Evolutionary conservation across 2,113 vertebrate genomes (phyloP).

Genomic region (Syngnathus floridae): DNA sequence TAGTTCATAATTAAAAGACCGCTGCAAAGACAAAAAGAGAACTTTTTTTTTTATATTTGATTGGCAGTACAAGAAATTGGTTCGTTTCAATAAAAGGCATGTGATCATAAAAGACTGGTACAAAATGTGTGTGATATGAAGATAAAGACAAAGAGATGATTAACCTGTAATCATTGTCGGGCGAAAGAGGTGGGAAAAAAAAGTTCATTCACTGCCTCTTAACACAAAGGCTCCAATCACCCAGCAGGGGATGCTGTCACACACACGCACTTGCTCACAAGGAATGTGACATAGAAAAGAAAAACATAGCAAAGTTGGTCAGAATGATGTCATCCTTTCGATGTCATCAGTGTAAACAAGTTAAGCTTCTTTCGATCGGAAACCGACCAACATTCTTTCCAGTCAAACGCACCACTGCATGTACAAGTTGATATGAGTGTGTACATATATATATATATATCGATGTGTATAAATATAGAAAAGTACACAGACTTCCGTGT

Average conservation of each 20-base stretch:
- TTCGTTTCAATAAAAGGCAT: background rate
- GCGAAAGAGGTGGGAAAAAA: background rate
- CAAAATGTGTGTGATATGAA: constrained; percentile 4
- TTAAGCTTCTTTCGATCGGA: background rate
- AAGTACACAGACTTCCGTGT: background rate
- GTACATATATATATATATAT: background rate
- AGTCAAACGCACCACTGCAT: background rate
- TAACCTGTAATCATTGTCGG: constrained; percentile 2
- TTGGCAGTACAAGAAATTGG: constrained; percentile 9
- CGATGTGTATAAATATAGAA: background rate
- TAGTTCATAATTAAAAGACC: no score
- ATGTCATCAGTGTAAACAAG: background rate
- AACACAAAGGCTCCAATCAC: background rate
- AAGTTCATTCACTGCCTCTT: background rate
- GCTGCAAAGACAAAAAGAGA: background rate
- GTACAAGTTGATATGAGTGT: background rate
- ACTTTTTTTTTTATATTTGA: background rate
- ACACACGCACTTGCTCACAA: background rate
- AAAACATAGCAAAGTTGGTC: background rate
- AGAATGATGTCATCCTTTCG: background rate
- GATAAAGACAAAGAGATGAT: constrained; percentile 6
- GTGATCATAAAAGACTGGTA: constrained; percentile 4
- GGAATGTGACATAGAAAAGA: background rate
- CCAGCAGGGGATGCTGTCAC: background rate
- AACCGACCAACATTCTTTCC: background rate